Base-by-base conservation (phyloP, 1,140 invertebrate genomes). In the Uloborus diversus region DNA sequence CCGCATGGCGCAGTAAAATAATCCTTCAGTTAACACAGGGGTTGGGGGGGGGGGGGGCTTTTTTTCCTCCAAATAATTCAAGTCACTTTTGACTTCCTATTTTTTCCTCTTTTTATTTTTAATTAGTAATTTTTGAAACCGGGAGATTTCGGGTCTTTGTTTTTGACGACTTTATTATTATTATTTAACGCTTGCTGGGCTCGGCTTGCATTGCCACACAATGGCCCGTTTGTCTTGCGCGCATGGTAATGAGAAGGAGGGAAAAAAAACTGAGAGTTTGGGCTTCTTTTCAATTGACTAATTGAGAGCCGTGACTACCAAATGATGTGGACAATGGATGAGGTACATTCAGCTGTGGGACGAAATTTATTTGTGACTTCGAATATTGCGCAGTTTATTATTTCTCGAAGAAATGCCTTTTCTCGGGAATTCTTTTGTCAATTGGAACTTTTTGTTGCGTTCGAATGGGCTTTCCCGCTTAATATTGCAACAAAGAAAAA, bases 141-240 rank as follows among this genome's bases (percentile, higher is more conserved):
- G 64, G 64, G 64, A 66, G 42, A 66, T 66, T 66, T 49, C 51
- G 28, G 64, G 64, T 66, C 64, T 66, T 66, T 66, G 64, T 66
- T 66, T 66, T 66, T 66, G 64, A 66, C 64, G 64, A 66, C 64
- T 66, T 66, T 66, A 42, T 62, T 66, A 66, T 66, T 66, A 66
- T 66, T 28, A 66, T 66, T 66, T 66, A 42, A 49, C 64, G 64
- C 64, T 49, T 13, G 42, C 42, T 66, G 23, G n/a, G 27, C 33
- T 17, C 33, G 25, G 33, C 20, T 37, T 35, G 20, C 27, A 20
- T 23, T 20, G 32, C 20, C 32, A 14, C 5, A 64, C 61, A 64
- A 64, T 64, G 61, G 27, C 20, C 51, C 42, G 64, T 28, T 28
- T 28, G 42, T 66, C 32, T 49, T 14, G 35, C 30, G 25, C 64